These are phyloP conservation scores for Idaea biselata DNA, from an alignment of 2,888 invertebrate species.

Conservation along the genomic window DNA sequence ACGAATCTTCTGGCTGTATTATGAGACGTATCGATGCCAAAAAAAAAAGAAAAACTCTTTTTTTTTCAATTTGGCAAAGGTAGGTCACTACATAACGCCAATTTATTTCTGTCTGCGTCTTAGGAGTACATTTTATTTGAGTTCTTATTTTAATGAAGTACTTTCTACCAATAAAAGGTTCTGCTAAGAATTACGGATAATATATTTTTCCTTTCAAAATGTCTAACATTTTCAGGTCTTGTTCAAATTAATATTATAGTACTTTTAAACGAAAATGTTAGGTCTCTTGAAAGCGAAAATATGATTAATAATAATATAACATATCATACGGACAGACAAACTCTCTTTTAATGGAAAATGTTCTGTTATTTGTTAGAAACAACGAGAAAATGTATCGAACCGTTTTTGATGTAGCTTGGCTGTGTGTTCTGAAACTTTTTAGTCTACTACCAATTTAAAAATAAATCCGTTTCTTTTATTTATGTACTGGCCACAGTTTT, in stretches of 20 bases:
- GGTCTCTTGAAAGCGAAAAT: conserved; percentile 37
- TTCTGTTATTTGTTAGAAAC: conserved; percentile 17
- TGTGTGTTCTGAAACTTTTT: conserved; percentile 34
- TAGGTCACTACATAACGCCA: background rate
- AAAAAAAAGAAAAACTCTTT: background rate
- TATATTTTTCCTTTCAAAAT: conserved; percentile 25
- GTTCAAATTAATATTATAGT: conserved; percentile 22
- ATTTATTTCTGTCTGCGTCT: background rate
- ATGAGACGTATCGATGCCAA: background rate
- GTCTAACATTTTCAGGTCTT: conserved; percentile 28
- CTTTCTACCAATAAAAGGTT: conserved; percentile 16
- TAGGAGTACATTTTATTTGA: background rate
- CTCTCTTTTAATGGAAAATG: conserved; percentile 38
- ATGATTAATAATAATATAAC: conserved; percentile 58
- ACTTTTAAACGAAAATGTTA: conserved; percentile 28
- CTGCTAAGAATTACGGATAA: conserved; percentile 12
- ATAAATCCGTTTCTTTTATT: background rate
- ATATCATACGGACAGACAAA: conserved; percentile 35
- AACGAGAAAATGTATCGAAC: conserved; percentile 22
- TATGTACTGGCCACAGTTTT: conserved; percentile 14
- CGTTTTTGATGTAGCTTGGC: conserved; percentile 42
- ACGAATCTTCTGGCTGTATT: conserved; percentile 11
- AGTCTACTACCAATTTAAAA: background rate
- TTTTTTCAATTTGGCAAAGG: conserved; percentile 4
- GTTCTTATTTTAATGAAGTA: conserved; percentile 7